Evolutionary conservation across 2,888 invertebrate species (phyloP).

Genomic region (Agrotis clavis): DNA sequence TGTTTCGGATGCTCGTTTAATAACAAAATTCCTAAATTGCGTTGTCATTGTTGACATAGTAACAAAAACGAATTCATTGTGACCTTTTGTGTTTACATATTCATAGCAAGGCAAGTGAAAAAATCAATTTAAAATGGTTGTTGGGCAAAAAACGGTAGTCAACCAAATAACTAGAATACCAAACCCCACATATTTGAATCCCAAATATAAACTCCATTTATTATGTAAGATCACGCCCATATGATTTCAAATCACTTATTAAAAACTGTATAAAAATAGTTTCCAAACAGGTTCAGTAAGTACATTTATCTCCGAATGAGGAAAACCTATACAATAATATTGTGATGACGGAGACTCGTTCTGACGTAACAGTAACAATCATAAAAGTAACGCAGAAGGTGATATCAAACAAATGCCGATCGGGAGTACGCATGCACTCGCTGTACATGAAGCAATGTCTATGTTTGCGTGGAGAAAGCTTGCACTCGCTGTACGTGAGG

Average conservation of each 20-base stretch:
- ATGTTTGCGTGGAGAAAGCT: not conserved
- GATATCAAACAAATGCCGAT: not conserved
- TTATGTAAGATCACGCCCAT: conserved; percentile 1
- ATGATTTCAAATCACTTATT: conserved; percentile 13
- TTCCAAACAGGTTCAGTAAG: conserved; percentile 27
- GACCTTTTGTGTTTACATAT: not conserved
- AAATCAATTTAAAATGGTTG: not conserved
- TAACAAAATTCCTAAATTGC: conserved; percentile 1
- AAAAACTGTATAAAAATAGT: conserved; percentile 26
- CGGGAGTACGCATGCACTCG: not conserved
- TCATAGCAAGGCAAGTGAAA: not conserved
- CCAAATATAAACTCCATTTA: not conserved
- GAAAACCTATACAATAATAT: conserved; percentile 46
- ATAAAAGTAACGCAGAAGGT: conserved; percentile 3
- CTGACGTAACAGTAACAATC: conserved; percentile 29
- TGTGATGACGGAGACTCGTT: conserved; percentile 24
- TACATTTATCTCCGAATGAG: conserved; percentile 36
- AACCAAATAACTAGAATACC: no score
- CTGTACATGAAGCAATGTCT: not conserved
- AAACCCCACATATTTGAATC: not conserved
- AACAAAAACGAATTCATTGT: not conserved
- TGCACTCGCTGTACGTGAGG: conserved; percentile 4
- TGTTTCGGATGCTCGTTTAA: not conserved
- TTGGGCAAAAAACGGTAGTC: no score
- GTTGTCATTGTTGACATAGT: not conserved